phyloP scores from a whole-genome alignment of 2,113 vertebrate species.

The Falcunculus frontatus region DNA sequence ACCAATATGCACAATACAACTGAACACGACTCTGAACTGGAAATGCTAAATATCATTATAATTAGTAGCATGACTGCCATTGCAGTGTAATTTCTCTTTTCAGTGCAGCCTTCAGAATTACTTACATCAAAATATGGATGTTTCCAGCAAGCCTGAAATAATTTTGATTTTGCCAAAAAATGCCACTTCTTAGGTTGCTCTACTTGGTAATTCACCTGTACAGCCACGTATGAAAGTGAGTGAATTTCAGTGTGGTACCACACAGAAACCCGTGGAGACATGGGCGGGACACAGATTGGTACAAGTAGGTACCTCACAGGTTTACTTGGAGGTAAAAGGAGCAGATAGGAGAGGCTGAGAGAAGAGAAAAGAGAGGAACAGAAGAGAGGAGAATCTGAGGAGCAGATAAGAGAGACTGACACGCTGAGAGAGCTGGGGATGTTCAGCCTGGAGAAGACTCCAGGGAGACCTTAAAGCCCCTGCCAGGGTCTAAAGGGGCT shows the following conservation, averaged over 20 bases:
- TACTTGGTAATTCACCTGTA: neutral
- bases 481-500: neutral
- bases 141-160: neutral
- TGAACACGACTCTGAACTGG: neutral
- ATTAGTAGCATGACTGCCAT: neutral
- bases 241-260: neutral
- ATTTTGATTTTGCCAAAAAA: neutral
- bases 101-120: neutral
- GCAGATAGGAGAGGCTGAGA: neutral
- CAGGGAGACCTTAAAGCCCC: neutral
- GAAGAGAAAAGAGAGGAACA: neutral
- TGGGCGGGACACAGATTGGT: neutral
- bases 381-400: neutral
- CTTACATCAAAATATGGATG: neutral
- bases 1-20: neutral
- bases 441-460: neutral
- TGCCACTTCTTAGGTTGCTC: neutral
- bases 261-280: neutral
- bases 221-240: neutral
- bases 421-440: neutral
- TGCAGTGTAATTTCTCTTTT: neutral
- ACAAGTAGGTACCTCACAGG: neutral
- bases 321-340: constrained; percentile 16
- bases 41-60: neutral
- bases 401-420: neutral